These are phyloP conservation scores for Malaclemys terrapin DNA, from an alignment of 2,113 vertebrate species.

Conservation along the genomic window DNA sequence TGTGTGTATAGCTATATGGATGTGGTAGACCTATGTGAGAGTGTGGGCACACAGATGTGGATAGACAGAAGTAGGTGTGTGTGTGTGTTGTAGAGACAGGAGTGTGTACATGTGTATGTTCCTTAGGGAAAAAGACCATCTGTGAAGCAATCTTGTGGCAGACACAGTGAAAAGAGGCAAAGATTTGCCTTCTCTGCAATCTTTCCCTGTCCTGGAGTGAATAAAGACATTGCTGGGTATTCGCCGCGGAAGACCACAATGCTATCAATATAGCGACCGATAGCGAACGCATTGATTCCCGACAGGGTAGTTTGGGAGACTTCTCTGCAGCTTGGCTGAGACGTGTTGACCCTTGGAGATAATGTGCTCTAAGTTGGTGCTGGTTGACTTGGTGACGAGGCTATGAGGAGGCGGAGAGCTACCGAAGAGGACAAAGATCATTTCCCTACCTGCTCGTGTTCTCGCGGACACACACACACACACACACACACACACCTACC, in stretches of 20 bases:
- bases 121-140: constrained; percentile 54
- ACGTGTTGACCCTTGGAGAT: constrained; percentile 87
- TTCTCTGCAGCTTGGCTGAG: constrained; percentile 65
- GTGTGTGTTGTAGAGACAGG: neutral
- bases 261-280: constrained; percentile 72
- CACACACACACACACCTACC: constrained; percentile 5
- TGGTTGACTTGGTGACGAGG: constrained; percentile 89
- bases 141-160: neutral
- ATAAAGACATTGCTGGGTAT: constrained; percentile 73
- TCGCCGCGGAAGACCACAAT: constrained; percentile 56
- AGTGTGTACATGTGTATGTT: neutral
- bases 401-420: constrained; percentile 76
- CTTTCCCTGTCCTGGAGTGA: neutral
- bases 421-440: constrained; percentile 83
- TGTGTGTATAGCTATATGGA: neutral
- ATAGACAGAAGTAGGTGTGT: neutral
- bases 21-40: neutral
- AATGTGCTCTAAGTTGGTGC: constrained; percentile 77
- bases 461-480: neutral
- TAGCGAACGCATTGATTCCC: constrained; percentile 83
- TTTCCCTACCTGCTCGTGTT: constrained; percentile 43
- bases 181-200: neutral
- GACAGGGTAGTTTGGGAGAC: constrained; percentile 69
- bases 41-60: neutral
- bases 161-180: neutral